Base-by-base conservation (phyloP, 2,888 invertebrate species). In the Amorpha juglandis region DNA sequence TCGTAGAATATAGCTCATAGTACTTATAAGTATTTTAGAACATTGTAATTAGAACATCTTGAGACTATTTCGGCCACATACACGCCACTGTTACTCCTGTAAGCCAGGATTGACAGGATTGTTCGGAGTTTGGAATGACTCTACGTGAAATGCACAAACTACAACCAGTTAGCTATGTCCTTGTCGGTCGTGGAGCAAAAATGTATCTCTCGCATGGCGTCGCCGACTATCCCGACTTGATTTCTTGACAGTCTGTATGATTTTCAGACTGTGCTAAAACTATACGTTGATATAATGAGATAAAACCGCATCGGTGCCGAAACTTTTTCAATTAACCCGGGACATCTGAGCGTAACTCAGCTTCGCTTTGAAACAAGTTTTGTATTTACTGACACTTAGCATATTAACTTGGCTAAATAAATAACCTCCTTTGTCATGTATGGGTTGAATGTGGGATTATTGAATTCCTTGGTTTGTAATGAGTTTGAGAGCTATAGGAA, bases 321-420 rank as follows among this genome's bases (percentile, higher is more conserved):
- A 58, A 58, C 16, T 58, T 58, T 58, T 58, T 58, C 58, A 58
- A 58, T 58, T 58, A 58, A 58, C 42, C 9, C 38, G 19, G 42
- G 42, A 58, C 42, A 42, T 38, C n/a, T 19, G 42, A 42, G 58
- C 11, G 11, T n/a, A 4, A 55, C 35, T 12, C 19, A 19, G 42
- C 16, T 38, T 58, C 38, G 19, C 6, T 42, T 42, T 55, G 38
- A 38, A 55, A 2, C 55, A 58, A 58, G 38, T 42, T 58, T 42
- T 58, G 38, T 55, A 35, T 55, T 16, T 16, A 16, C 55, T 35
- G 55, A 55, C 55, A 53, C 53, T 35, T n/a, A 35, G 6, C n/a
- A 19, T 42, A 58, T 58, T 42, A 38, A 58, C 58, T 58, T 58
- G 16, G 35, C 14, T 38, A 35, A 9, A 38, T 38, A 19, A 42